Base-by-base conservation (phyloP, 2,888 invertebrate species). In the Acanthopleura granulata region DNA sequence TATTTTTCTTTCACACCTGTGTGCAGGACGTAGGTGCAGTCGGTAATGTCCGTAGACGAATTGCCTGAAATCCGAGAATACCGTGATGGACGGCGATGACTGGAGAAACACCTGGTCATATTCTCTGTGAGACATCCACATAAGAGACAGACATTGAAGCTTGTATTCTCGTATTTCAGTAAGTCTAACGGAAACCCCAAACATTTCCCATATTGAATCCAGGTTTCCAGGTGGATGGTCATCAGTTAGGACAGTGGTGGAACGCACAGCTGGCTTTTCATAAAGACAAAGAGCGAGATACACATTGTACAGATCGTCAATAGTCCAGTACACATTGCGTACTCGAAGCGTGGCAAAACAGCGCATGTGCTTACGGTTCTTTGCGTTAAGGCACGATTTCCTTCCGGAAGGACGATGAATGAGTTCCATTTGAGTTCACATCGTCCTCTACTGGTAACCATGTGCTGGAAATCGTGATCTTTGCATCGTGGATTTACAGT, bases 131-230 rank as follows among this genome's bases (percentile, higher is more conserved):
- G 57, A 57, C 57, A 57, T 12, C 57, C 57, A 57, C 12, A 57
- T 57, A 9, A 57, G 22, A 1, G 57, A 57, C 22, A 9, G 57
- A 57, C 18, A 57, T 6, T 4, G 22, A 6, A 22, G 18, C 57
- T 18, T 57, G n/a, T 3, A n/a, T 22, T 22, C 22, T 57, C 12
- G 57, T 4, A 57, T 57, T 57, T 57, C n/a, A n/a, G 3, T 1
- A n/a, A 57, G 12, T 22, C 57, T 57, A 18, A 18, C 18, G 18
- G n/a, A n/a, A n/a, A 12, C 18, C 18, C 57, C 57, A 57, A 57
- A 57, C 22, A 57, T 22, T n/a, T 57, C 57, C 57, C 57, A 57
- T n/a, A 57, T 57, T 57, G 57, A 57, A 57, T 57, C 57, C 22
- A 57, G 12, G 12, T 22, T 22, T 22, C 57, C 57, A n/a, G 6